Evolutionary conservation across 92 coral and sea anemone species (phyloP).

Genomic region (Parazoanthus atlanticus): DNA sequence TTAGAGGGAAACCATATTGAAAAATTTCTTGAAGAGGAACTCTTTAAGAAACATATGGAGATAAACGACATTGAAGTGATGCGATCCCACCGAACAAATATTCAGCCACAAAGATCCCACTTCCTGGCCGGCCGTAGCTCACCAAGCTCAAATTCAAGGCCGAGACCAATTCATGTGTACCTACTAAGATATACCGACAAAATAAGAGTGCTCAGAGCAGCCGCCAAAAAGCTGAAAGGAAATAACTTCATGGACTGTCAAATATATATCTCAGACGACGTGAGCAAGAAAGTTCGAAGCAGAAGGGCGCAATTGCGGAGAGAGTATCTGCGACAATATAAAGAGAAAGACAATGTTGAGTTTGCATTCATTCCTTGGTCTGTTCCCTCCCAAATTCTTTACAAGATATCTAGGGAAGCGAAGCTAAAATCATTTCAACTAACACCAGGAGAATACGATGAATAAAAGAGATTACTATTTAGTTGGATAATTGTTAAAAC

Average conservation of each 20-base stretch:
- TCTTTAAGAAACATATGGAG: too few species aligned
- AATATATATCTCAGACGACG: too few species aligned
- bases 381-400: slow-evolving; percentile 28
- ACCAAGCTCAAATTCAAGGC: neutral
- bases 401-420: slow-evolving; percentile 21
- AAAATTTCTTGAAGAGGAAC: too few species aligned
- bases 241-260: neutral
- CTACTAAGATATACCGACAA: neutral
- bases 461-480: neutral
- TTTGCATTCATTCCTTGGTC: too few species aligned
- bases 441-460: slow-evolving; percentile 11
- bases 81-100: neutral
- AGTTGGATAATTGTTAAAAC: too few species aligned
- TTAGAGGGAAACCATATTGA: too few species aligned
- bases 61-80: slow-evolving; percentile 3
- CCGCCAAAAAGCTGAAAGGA: neutral
- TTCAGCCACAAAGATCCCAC: neutral
- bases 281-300: slow-evolving; percentile 6
- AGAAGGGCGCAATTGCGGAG: slow-evolving; percentile 5
- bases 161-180: too few species aligned
- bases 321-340: neutral
- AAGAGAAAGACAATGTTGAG: too few species aligned
- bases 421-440: slow-evolving; percentile 17
- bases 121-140: neutral
- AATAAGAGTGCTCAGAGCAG: slow-evolving; percentile 14